A percentile compares a stretch with the other conserved stretches of the same genome.
Evolutionary conservation across 2,797 vertebrate species (phyloP).

Genomic region (Danio aesculapii): DNA sequence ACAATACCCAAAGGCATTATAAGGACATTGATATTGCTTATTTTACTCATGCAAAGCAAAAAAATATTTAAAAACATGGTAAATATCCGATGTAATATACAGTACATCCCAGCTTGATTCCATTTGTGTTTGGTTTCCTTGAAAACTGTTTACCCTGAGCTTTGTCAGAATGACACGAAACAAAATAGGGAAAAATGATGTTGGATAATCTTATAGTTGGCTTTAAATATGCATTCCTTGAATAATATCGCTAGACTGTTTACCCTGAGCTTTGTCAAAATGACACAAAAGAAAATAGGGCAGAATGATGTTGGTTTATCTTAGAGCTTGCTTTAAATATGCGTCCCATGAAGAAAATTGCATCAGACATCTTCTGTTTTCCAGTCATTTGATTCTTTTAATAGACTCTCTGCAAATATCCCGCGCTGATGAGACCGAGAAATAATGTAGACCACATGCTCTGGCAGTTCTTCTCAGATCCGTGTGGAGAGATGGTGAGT

Average conservation of each 20-base stretch:
- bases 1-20: too few relatives aligned
- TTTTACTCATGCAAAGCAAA: too few relatives aligned
- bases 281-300: neutral
- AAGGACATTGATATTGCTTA: too few relatives aligned
- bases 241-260: constrained; percentile 53
- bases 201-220: neutral
- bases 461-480: constrained; percentile 53
- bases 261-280: constrained; percentile 61
- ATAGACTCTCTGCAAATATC: neutral
- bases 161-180: constrained; percentile 73
- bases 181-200: constrained; percentile 49
- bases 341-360: constrained; percentile 59
- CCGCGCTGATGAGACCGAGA: constrained; percentile 3
- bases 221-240: neutral
- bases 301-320: neutral
- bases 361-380: constrained; percentile 9
- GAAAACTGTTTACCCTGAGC: constrained; percentile 71
- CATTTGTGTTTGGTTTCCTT: neutral
- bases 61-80: too few relatives aligned
- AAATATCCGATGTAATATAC: too few relatives aligned
- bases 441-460: constrained; percentile 42
- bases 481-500: constrained; percentile 54
- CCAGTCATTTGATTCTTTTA: neutral
- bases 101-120: too few relatives aligned
- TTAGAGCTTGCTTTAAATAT: neutral